Evolutionary conservation across 64 coral and sea anemone genomes (phyloP).

Genomic region (Platygyra sinensis): DNA sequence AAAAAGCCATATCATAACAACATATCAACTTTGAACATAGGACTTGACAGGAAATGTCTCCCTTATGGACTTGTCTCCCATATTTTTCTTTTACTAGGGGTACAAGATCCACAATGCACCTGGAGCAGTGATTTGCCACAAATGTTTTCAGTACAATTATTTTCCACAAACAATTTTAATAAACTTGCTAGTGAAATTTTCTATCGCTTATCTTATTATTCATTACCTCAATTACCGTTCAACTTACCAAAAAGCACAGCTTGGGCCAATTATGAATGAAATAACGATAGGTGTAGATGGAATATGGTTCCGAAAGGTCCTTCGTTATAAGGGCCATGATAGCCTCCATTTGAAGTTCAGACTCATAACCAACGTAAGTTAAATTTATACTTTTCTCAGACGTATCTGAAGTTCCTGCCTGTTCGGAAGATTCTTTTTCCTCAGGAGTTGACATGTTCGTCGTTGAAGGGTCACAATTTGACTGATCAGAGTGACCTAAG

Average conservation of each 20-base stretch:
- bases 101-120: no score
- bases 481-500: slow-evolving; percentile 3
- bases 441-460: slow-evolving; percentile 7
- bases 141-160: no score
- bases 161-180: no score
- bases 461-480: slow-evolving; percentile 22
- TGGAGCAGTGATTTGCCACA: no score
- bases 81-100: no score
- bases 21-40: no score
- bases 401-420: slow-evolving; percentile 38
- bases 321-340: slow-evolving; percentile 99
- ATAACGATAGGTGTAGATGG: slow-evolving; percentile 98
- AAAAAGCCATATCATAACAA: no score
- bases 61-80: no score
- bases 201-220: neutral
- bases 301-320: slow-evolving; percentile 98
- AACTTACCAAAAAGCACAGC: slow-evolving; percentile 95
- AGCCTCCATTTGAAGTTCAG: slow-evolving; percentile 89
- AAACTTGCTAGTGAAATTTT: no score
- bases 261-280: slow-evolving; percentile 99
- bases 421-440: neutral
- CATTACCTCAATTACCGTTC: neutral
- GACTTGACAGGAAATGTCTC: no score
- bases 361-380: slow-evolving; percentile 87
- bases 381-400: slow-evolving; percentile 25